A percentile compares a stretch with the other conserved stretches of the same genome.
Evolutionary conservation across 2,113 vertebrate genomes (phyloP).

Genomic region (Speoplatyrhinus poulsoni): DNA sequence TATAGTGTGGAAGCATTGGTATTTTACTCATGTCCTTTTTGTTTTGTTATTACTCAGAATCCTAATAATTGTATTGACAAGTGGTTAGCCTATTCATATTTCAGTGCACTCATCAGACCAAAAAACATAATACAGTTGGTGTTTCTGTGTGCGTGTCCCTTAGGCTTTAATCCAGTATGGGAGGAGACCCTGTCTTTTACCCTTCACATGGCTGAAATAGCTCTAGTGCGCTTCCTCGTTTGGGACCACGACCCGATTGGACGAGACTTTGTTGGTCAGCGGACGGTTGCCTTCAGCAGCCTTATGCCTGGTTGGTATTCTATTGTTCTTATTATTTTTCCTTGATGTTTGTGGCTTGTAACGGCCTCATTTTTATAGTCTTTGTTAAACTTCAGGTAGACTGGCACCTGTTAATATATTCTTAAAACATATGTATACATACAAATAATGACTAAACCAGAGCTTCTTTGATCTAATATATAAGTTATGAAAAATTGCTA

Average conservation of each 20-base stretch:
- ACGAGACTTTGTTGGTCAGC: slow-evolving; percentile 94
- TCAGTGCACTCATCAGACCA: too few relatives aligned
- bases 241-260: slow-evolving; percentile 99
- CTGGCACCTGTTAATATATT: too few relatives aligned
- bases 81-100: too few relatives aligned
- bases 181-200: slow-evolving; percentile 96
- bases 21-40: too few relatives aligned
- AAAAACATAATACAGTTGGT: neutral
- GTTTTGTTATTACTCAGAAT: too few relatives aligned
- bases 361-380: slow-evolving; percentile 1
- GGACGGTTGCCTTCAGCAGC: slow-evolving; percentile 94
- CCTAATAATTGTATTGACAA: too few relatives aligned
- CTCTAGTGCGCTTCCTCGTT: slow-evolving; percentile 92
- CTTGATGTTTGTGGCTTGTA: neutral
- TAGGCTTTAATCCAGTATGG: slow-evolving; percentile 98
- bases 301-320: slow-evolving; percentile 89
- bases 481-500: too few relatives aligned
- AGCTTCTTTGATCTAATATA: too few relatives aligned
- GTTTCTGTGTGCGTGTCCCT: slow-evolving; percentile 9
- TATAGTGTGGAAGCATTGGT: too few relatives aligned
- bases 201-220: slow-evolving; percentile 94
- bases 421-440: too few relatives aligned
- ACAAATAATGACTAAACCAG: too few relatives aligned
- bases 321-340: slow-evolving; percentile 10
- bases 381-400: too few relatives aligned